A percentile compares a stretch with the other conserved stretches of the same genome.
Conservation (phyloP, 2,113 vertebrate species). For the Vulpes vulpes region DNA sequence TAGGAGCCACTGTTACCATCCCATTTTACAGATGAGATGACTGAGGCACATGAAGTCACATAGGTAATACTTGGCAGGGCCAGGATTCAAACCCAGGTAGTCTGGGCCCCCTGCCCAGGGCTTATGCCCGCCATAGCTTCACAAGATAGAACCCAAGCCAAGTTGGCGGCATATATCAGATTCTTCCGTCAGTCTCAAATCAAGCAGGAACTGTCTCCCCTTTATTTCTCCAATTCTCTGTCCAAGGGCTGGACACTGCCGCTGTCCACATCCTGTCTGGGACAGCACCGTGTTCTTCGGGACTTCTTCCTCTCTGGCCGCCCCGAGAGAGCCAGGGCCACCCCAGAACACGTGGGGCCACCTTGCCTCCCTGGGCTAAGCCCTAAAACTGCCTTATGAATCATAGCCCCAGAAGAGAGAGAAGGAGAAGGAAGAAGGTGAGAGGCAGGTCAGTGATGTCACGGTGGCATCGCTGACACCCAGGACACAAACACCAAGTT, state of each 20-base stretch:
- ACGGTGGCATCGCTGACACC: neutral
- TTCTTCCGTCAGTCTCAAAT: neutral
- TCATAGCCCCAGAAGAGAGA: neutral
- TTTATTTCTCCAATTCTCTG: neutral
- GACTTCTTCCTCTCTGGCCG: neutral
- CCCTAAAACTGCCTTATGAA: neutral
- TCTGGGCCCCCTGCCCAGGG: neutral
- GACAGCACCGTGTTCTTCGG: neutral
- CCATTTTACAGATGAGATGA: slow-evolving; percentile 17
- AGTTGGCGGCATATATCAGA: neutral
- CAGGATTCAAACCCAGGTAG: neutral
- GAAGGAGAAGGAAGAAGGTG: neutral
- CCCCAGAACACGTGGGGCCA: neutral
- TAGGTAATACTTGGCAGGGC: neutral
- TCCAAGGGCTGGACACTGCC: fast-evolving
- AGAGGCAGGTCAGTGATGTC: neutral
- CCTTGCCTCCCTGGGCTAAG: neutral
- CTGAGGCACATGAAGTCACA: neutral
- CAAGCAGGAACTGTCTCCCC: neutral
- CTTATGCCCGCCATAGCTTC: neutral
- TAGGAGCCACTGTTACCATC: neutral
- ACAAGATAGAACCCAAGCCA: neutral
- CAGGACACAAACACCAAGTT: neutral
- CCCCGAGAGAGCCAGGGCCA: neutral
- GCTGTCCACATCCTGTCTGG: neutral